phyloP scores from a whole-genome alignment of 2,888 invertebrate genomes.

The Resseliella maxima region DNA sequence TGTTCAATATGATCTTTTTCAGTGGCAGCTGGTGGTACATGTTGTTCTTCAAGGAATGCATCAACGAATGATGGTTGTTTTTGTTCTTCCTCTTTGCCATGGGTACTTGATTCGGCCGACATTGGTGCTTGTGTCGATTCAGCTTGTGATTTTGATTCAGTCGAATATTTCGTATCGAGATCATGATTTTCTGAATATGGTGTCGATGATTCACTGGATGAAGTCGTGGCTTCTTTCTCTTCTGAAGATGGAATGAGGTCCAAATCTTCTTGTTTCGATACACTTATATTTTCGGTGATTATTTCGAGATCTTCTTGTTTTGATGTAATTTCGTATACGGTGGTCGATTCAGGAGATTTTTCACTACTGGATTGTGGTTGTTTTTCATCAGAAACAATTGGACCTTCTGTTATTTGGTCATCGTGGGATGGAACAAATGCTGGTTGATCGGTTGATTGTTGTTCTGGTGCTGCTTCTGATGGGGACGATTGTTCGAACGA shows the following conservation, averaged over 20 bases:
- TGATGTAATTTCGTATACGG: constrained; percentile 49
- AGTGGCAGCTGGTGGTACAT: constrained; percentile 57
- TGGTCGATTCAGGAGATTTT: constrained; percentile 55
- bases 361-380: neutral
- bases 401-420: neutral
- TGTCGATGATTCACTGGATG: neutral
- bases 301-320: constrained; percentile 28
- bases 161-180: constrained; percentile 56
- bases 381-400: neutral
- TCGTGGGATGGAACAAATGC: constrained; percentile 46
- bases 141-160: neutral
- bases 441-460: neutral
- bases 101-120: neutral
- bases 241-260: constrained; percentile 55
- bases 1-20: constrained; percentile 42
- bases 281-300: neutral
- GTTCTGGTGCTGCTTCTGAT: neutral
- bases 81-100: neutral
- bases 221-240: constrained; percentile 57
- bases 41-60: neutral
- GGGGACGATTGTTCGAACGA: no score
- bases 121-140: neutral
- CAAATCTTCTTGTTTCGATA: constrained; percentile 3
- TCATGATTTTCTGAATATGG: neutral
- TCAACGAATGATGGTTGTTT: constrained; percentile 56